These are phyloP conservation scores for Malacoraja senta DNA, from an alignment of 2,797 vertebrate species.

Conservation along the genomic window DNA sequence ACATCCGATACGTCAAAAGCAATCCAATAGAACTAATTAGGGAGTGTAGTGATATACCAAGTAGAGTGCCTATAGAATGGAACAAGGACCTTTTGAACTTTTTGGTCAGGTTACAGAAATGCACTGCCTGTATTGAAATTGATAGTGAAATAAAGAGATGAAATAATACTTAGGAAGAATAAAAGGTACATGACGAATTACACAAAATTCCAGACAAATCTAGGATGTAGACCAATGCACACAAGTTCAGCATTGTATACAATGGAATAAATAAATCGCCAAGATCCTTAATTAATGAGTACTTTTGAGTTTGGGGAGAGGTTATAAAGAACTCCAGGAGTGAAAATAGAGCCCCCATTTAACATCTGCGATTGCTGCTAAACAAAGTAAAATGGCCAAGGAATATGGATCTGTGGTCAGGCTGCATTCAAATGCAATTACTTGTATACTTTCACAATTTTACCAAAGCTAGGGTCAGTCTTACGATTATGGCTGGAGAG, in stretches of 20 bases:
- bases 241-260: not conserved
- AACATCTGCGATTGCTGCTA: not conserved
- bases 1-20: too few relatives aligned
- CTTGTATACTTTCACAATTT: not conserved
- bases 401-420: not conserved
- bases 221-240: not conserved
- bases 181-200: not conserved
- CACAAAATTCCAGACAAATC: not conserved
- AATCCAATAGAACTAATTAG: not conserved
- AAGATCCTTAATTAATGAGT: not conserved
- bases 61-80: not conserved
- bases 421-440: not conserved
- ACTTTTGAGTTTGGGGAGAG: not conserved
- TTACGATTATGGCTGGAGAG: not conserved
- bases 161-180: not conserved
- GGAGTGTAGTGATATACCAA: not conserved
- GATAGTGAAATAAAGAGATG: not conserved
- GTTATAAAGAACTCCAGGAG: not conserved
- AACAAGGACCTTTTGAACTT: not conserved
- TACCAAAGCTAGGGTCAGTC: not conserved
- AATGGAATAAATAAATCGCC: not conserved
- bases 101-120: not conserved
- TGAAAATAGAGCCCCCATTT: not conserved
- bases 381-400: not conserved
- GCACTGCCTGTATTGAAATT: not conserved